These are phyloP conservation scores for Bryconaethiops microstoma DNA, from an alignment of 2,797 vertebrate species.

Conservation along the genomic window DNA sequence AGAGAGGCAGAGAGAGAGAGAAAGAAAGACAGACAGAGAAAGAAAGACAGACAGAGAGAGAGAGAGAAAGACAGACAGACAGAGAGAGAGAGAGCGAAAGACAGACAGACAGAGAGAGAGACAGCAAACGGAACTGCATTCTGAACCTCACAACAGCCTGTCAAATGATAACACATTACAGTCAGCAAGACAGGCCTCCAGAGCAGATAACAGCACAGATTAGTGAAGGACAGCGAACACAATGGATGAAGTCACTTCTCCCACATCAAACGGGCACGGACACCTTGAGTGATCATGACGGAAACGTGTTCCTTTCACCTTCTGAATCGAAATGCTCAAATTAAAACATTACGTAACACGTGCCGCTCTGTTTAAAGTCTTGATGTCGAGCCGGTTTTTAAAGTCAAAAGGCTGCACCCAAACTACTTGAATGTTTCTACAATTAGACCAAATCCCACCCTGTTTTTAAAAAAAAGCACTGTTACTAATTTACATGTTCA, in stretches of 20 bases:
- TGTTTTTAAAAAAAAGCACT: slow-evolving; percentile 5
- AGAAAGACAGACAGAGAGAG: slow-evolving; percentile 26
- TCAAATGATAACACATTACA: slow-evolving; percentile 47
- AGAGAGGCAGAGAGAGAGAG: slow-evolving; percentile 45
- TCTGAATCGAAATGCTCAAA: neutral
- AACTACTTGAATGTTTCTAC: neutral
- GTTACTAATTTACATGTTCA: neutral
- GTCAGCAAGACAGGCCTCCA: neutral
- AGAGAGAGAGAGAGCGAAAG: slow-evolving; percentile 35
- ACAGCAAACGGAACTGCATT: slow-evolving; percentile 4
- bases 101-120: slow-evolving; percentile 14
- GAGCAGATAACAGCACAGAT: slow-evolving; percentile 60
- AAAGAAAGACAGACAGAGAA: too few relatives aligned
- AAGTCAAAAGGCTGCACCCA: slow-evolving; percentile 1
- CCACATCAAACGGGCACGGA: neutral
- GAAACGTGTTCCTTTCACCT: neutral
- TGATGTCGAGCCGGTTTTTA: neutral
- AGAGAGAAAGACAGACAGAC: too few relatives aligned
- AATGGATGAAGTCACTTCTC: slow-evolving; percentile 51
- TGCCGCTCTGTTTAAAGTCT: neutral
- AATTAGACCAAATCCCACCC: slow-evolving; percentile 1
- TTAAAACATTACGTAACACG: slow-evolving; percentile 4
- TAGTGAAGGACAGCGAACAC: slow-evolving; percentile 46
- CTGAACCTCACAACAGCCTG: slow-evolving; percentile 53
- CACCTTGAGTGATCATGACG: neutral